These are phyloP conservation scores for Vanessa tameamea DNA, from an alignment of 1,140 invertebrate genomes.

Conservation along the genomic window DNA sequence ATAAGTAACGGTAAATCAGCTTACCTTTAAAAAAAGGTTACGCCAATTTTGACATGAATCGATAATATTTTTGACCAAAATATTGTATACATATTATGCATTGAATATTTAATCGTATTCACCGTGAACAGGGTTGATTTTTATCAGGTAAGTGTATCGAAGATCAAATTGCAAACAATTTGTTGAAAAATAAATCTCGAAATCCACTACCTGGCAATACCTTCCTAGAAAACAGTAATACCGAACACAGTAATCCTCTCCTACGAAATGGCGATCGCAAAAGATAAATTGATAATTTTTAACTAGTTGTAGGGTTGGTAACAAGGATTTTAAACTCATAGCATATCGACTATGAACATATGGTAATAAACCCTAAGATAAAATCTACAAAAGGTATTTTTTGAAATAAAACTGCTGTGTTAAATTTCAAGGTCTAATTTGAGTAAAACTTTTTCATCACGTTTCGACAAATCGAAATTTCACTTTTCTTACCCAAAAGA, in stretches of 20 bases:
- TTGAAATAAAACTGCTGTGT: too few relatives aligned
- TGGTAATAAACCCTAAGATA: too few relatives aligned
- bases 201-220: slow-evolving; percentile 68
- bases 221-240: slow-evolving; percentile 76
- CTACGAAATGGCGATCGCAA: slow-evolving; percentile 71
- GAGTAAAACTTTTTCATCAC: too few relatives aligned
- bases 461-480: background rate
- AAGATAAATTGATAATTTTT: slow-evolving; percentile 70
- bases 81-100: slow-evolving; percentile 15
- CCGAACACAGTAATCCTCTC: slow-evolving; percentile 73
- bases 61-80: slow-evolving; percentile 43
- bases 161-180: slow-evolving; percentile 43
- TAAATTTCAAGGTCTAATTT: too few relatives aligned
- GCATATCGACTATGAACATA: too few relatives aligned
- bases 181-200: slow-evolving; percentile 57
- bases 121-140: slow-evolving; percentile 31
- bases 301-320: slow-evolving; percentile 59
- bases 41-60: slow-evolving; percentile 59
- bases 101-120: slow-evolving; percentile 25
- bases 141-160: slow-evolving; percentile 24
- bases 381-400: too few relatives aligned
- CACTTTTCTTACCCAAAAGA: too few relatives aligned
- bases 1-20: slow-evolving; percentile 50
- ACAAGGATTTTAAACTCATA: background rate
- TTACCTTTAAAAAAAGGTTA: slow-evolving; percentile 43